Base-by-base conservation (phyloP, 53 echinoderm and acorn worm species). In the Holothuria leucospilota region DNA sequence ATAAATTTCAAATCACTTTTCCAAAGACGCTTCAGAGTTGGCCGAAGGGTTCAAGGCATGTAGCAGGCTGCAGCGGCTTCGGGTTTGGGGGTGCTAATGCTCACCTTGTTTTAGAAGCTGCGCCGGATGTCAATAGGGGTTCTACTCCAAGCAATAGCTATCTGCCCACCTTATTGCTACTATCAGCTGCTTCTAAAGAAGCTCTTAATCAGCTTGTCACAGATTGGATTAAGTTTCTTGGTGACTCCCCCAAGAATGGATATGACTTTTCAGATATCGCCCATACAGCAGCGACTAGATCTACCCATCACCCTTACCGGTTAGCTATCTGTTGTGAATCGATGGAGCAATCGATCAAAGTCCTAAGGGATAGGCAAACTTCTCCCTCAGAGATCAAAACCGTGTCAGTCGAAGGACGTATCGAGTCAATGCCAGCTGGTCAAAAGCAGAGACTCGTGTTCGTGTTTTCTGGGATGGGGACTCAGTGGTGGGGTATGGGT, bases 21-120 rank as follows among this genome's bases (percentile, higher is more conserved):
- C 88, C 88, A 28, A 62, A 41, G 3, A 25, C 59, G 4, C 29
- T 68, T 39, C 59, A 16, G n/a, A 9, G 21, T 2, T 88, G 88
- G 88, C 88, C 88, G 41, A 20, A 53, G 2, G 82, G 25, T 10
- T 30, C 52, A 14, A 82, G 66, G 38, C 12, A 23, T 20, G 4
- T 82, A 12, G 88, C 83, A 52, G 82, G 82, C 34, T 88, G 88
- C 29, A 88, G 83, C 56, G 63, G 82, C 9, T 88, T 88, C 21
- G 88, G 82, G 4, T 88, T 82, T 23, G 88, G 88, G 9, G 88
- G 88, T 13, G 82, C 82, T 56, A 82, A 88, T 66, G 82, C 87
- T 23, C 80, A 82, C 24, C 42, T 88, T 39, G 71, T 88, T 49
- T 59, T 82, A 21, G 88, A 88, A 78, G 88, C 40, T 5, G 34